Percentiles rank a stretch among this genome's conserved stretches.
Conservation (phyloP, 2,888 invertebrate genomes). For the Synanthedon vespiformis region DNA sequence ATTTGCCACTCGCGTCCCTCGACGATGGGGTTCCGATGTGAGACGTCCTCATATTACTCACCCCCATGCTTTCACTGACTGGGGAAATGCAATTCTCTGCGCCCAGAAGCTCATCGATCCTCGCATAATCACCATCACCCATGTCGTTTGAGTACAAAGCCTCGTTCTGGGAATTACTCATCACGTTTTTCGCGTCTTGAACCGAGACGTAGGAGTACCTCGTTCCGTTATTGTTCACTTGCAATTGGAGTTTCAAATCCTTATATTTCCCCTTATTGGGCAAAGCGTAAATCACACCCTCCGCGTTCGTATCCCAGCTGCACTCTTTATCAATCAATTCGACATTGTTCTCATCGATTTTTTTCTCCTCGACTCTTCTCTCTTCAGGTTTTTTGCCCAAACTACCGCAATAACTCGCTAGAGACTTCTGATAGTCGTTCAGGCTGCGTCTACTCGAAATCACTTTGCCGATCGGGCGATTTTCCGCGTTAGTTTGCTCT, state of each 20-base stretch:
- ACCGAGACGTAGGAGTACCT: slow-evolving; percentile 61
- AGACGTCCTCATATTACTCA: slow-evolving; percentile 49
- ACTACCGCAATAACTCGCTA: slow-evolving; percentile 47
- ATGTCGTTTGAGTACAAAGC: slow-evolving; percentile 55
- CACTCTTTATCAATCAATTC: slow-evolving; percentile 70
- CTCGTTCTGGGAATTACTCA: slow-evolving; percentile 62
- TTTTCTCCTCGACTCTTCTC: slow-evolving; percentile 23
- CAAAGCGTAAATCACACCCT: slow-evolving; percentile 63
- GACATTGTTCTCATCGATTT: slow-evolving; percentile 51
- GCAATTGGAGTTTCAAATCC: slow-evolving; percentile 56
- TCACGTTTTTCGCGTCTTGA: slow-evolving; percentile 56
- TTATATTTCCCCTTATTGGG: slow-evolving; percentile 67
- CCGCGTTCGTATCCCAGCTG: slow-evolving; percentile 69
- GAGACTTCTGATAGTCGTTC: slow-evolving; percentile 55
- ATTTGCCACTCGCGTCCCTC: slow-evolving; percentile 31
- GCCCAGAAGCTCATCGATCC: slow-evolving; percentile 56
- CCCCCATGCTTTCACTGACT: slow-evolving; percentile 31
- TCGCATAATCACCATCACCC: slow-evolving; percentile 55
- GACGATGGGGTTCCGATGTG: slow-evolving; percentile 42
- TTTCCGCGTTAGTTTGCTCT: slow-evolving; percentile 50
- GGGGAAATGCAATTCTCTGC: slow-evolving; percentile 59
- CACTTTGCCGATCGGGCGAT: slow-evolving; percentile 49
- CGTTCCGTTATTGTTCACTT: slow-evolving; percentile 63
- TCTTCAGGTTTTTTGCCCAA: slow-evolving; percentile 29
- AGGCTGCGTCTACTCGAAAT: slow-evolving; percentile 59